A percentile compares a stretch with the other conserved stretches of the same genome.
phyloP scores from a whole-genome alignment of 2,888 invertebrate species.

The Leistus spinibarbis region DNA sequence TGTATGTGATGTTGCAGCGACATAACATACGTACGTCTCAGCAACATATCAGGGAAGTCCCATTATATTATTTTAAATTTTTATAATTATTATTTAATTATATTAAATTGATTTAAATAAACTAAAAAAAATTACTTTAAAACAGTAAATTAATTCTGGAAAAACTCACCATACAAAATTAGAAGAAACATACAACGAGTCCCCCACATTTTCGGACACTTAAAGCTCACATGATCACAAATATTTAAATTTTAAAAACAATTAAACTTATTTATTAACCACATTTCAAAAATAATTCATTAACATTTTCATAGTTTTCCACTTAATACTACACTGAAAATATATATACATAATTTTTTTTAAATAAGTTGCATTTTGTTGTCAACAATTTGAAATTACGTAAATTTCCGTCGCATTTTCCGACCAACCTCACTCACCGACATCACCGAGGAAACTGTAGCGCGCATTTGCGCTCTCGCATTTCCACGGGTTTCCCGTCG shows the following conservation, averaged over 20 bases:
- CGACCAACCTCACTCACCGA: slow-evolving; percentile 16
- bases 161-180: slow-evolving; percentile 32
- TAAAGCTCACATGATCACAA: slow-evolving; percentile 30
- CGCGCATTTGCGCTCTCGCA: slow-evolving; percentile 11
- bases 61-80: too few relatives aligned
- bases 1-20: too few relatives aligned
- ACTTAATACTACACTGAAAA: not conserved
- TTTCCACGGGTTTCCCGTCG: slow-evolving; percentile 15
- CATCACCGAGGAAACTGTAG: slow-evolving; percentile 30
- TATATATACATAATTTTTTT: not conserved
- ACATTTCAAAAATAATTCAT: not conserved
- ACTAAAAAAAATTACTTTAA: too few relatives aligned
- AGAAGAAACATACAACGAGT: slow-evolving; percentile 19
- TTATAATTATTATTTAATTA: too few relatives aligned
- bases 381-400: slow-evolving; percentile 9
- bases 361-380: not conserved
- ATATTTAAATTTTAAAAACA: slow-evolving; percentile 11
- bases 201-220: slow-evolving; percentile 21
- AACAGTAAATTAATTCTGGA: too few relatives aligned
- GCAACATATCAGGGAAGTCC: too few relatives aligned
- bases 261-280: not conserved
- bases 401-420: slow-evolving; percentile 16
- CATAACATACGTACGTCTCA: too few relatives aligned
- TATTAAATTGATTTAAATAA: too few relatives aligned
- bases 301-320: not conserved